Conservation (phyloP, 2,113 vertebrate genomes). For the Calyptommatus sinebrachiatus region DNA sequence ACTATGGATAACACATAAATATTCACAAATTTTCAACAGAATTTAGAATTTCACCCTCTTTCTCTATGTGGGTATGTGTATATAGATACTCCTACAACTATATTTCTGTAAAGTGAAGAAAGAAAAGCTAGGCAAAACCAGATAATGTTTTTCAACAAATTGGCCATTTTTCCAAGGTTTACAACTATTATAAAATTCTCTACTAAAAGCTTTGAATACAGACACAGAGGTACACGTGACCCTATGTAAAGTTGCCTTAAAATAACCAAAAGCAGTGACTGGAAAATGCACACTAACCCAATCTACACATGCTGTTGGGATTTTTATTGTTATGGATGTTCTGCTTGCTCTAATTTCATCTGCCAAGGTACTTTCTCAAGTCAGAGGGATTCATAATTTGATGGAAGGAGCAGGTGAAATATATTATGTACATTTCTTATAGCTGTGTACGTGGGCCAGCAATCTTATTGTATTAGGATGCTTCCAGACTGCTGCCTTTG, state of each 20-base stretch:
- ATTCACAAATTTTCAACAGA: slow-evolving; percentile 70
- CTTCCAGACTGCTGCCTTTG: no score
- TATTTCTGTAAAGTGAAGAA: slow-evolving; percentile 42
- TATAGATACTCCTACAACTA: slow-evolving; percentile 44
- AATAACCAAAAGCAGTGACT: slow-evolving; percentile 10
- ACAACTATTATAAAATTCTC: slow-evolving; percentile 40
- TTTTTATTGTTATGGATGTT: background rate
- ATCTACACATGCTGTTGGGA: background rate
- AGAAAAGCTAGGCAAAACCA: slow-evolving; percentile 32
- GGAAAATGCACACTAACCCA: slow-evolving; percentile 5
- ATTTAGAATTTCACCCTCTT: slow-evolving; percentile 58
- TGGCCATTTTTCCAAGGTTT: slow-evolving; percentile 49
- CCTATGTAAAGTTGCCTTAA: slow-evolving; percentile 20
- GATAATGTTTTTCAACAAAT: slow-evolving; percentile 52
- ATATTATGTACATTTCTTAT: background rate
- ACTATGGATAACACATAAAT: slow-evolving; percentile 75
- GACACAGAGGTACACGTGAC: background rate
- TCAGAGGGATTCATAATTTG: background rate
- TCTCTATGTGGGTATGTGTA: background rate
- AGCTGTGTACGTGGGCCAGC: background rate
- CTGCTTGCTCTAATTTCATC: background rate
- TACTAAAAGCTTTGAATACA: slow-evolving; percentile 6
- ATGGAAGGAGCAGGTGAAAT: background rate
- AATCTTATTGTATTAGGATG: background rate
- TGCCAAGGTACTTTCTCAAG: background rate